These are phyloP conservation scores for Onychomys leucogaster DNA, from an alignment of 2,797 vertebrate genomes.

Conservation along the genomic window DNA sequence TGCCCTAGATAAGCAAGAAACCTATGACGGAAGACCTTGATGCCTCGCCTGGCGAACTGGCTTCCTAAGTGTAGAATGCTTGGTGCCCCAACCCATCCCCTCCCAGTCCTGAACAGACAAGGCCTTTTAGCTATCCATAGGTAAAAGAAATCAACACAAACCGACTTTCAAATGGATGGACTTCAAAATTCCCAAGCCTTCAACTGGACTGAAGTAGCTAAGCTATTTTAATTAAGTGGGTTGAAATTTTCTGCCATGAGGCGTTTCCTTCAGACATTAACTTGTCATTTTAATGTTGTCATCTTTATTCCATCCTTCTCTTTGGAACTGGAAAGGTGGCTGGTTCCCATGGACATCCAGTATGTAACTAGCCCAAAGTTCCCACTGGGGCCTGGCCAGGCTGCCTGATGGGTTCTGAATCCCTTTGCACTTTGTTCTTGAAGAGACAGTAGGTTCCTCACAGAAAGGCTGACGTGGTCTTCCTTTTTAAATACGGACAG, in stretches of 20 bases:
- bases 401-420: background rate
- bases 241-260: background rate
- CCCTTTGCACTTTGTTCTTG: background rate
- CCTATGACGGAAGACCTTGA: background rate
- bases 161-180: background rate
- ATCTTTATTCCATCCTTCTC: background rate
- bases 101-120: background rate
- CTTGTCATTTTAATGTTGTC: background rate
- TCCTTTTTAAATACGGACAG: background rate
- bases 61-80: background rate
- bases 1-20: slow-evolving; percentile 8
- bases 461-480: background rate
- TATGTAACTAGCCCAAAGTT: background rate
- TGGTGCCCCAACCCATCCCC: rapidly evolving
- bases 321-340: background rate
- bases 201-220: background rate
- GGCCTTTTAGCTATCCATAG: background rate
- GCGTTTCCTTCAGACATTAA: background rate
- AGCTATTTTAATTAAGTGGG: background rate
- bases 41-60: background rate
- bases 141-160: background rate
- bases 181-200: background rate
- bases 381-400: background rate
- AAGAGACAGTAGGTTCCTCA: background rate
- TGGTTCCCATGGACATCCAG: background rate